Evolutionary conservation across 2,888 invertebrate genomes (phyloP).

Genomic region (Hypercompe scribonia): DNA sequence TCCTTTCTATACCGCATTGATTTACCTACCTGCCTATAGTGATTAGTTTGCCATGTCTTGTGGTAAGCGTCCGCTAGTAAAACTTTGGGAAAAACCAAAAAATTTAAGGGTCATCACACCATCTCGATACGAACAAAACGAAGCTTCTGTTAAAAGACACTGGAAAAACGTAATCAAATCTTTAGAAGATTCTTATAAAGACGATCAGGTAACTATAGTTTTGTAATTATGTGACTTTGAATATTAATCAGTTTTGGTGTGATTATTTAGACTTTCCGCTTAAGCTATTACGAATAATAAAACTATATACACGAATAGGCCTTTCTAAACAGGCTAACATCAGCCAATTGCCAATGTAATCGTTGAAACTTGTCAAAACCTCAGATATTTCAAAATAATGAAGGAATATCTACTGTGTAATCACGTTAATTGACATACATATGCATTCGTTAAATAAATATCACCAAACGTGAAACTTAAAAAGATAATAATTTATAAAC

Average conservation of each 20-base stretch:
- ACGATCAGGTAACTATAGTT: conserved; percentile 69
- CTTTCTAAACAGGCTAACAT: no score
- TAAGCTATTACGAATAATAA: no score
- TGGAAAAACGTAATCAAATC: conserved; percentile 76
- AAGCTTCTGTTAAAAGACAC: conserved; percentile 76
- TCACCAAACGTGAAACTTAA: no score
- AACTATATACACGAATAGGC: no score
- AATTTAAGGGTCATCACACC: conserved; percentile 65
- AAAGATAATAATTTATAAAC: neutral
- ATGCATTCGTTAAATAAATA: no score
- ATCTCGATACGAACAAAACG: conserved; percentile 77
- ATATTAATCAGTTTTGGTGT: neutral
- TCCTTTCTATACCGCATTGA: neutral
- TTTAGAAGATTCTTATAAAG: conserved; percentile 76
- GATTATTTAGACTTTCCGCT: neutral
- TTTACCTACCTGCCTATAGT: neutral
- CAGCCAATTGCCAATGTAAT: no score
- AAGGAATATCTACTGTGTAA: neutral
- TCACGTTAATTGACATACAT: neutral
- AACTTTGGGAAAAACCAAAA: conserved; percentile 73
- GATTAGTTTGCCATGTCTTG: conserved; percentile 67
- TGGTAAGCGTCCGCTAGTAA: conserved; percentile 71
- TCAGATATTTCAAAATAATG: neutral
- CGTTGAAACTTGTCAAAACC: neutral
- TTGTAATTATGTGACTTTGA: neutral